Evolutionary conservation across 2,113 vertebrate species (phyloP).

Genomic region (Onychostoma macrolepis): DNA sequence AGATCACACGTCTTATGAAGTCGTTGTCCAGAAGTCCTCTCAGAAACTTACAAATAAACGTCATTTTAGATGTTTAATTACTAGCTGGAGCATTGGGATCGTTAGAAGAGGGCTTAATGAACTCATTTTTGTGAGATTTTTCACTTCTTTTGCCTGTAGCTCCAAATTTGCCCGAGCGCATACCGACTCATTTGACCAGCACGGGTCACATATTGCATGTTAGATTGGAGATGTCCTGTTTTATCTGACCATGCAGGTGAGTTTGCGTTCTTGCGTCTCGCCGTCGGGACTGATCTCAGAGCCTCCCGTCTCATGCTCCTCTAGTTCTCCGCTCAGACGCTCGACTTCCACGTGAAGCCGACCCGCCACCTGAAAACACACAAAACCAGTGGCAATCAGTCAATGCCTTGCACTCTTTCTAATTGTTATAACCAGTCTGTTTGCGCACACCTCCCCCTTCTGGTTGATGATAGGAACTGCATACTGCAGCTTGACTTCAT

Average conservation of each 20-base stretch:
- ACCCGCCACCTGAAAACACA: constrained; percentile 82
- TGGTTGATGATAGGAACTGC: constrained; percentile 96
- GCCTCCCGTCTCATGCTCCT: constrained; percentile 83
- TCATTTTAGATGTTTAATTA: no score
- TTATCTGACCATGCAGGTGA: constrained; percentile 89
- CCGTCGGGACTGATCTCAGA: constrained; percentile 76
- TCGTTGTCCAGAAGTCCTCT: no score
- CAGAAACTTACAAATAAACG: no score
- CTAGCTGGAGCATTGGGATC: no score
- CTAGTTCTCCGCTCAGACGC: constrained; percentile 83
- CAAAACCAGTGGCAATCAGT: background rate
- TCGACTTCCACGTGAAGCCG: constrained; percentile 92
- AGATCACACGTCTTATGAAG: no score
- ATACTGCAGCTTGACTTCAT: constrained; percentile 90
- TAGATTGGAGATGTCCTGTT: background rate
- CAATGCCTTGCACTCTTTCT: background rate
- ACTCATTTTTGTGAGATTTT: no score
- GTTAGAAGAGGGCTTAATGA: no score
- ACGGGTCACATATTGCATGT: background rate
- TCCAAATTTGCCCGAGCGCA: no score
- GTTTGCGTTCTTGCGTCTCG: constrained; percentile 84
- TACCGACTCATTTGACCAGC: no score
- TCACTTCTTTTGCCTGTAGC: no score
- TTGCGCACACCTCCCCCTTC: constrained; percentile 87
- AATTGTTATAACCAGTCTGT: background rate